phyloP scores from a whole-genome alignment of 2,888 invertebrate genomes.

The Dromius quadrimaculatus region DNA sequence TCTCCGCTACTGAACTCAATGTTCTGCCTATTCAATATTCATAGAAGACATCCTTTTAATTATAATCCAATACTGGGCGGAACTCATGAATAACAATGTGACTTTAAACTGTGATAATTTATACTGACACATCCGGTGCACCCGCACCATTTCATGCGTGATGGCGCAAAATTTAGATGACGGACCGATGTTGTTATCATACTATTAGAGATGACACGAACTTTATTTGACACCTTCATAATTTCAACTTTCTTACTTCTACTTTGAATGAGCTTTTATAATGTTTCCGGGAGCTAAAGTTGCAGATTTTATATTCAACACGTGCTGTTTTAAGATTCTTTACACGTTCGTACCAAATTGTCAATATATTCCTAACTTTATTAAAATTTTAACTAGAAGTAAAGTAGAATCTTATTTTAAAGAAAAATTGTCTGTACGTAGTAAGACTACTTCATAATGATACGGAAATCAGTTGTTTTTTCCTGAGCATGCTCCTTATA shows the following conservation, averaged over 20 bases:
- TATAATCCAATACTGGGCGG: conserved; percentile 39
- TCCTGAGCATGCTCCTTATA: no score
- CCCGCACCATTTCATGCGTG: background rate
- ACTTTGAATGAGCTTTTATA: conserved; percentile 27
- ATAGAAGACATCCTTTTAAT: conserved; percentile 42
- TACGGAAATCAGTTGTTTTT: no score
- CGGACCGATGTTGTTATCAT: conserved; percentile 1
- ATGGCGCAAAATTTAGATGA: conserved; percentile 9
- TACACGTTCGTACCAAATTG: background rate
- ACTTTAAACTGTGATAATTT: conserved; percentile 45
- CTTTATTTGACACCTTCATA: conserved; percentile 36
- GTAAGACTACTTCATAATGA: no score
- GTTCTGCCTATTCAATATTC: conserved; percentile 39
- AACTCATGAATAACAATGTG: conserved; percentile 43
- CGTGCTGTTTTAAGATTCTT: conserved; percentile 9
- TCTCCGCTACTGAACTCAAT: background rate
- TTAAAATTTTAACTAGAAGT: no score
- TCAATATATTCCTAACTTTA: no score
- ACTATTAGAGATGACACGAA: conserved; percentile 28
- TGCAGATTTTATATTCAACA: conserved; percentile 6
- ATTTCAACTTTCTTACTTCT: conserved; percentile 1
- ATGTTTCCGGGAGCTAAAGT: conserved; percentile 16
- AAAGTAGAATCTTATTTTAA: no score
- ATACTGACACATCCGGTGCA: conserved; percentile 13
- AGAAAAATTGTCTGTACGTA: no score